These are phyloP conservation scores for Ranitomeya variabilis DNA, from an alignment of 2,113 vertebrate genomes.

Conservation along the genomic window DNA sequence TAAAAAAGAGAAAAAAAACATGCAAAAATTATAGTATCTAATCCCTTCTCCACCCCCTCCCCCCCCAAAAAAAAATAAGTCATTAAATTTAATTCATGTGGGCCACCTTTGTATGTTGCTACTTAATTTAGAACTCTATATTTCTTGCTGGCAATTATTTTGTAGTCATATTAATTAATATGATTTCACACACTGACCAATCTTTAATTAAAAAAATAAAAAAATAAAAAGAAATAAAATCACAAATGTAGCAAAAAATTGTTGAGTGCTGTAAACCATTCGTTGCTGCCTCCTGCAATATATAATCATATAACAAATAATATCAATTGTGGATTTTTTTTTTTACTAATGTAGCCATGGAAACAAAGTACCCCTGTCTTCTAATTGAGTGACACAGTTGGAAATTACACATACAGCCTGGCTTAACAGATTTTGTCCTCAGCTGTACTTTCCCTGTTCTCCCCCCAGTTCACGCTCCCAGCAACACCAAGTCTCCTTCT, in stretches of 20 bases:
- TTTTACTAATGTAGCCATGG: not conserved
- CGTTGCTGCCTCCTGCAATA: not conserved
- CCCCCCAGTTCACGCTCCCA: not conserved
- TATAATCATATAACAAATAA: not conserved
- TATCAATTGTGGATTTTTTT: not conserved
- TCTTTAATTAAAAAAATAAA: not conserved
- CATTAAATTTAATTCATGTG: not conserved
- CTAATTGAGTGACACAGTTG: not conserved
- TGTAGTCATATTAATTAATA: not conserved
- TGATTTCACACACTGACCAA: not conserved
- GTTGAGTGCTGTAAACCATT: not conserved
- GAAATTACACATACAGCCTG: conserved; percentile 8
- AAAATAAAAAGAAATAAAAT: too few species aligned
- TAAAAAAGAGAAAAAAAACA: too few species aligned
- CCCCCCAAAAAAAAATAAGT: not conserved
- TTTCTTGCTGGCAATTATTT: not conserved
- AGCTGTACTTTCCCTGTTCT: conserved; percentile 1
- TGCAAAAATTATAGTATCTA: too few species aligned
- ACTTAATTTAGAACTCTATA: not conserved
- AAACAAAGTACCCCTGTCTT: not conserved
- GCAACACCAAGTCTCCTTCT: not conserved
- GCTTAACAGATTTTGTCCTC: conserved; percentile 26
- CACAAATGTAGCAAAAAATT: not conserved
- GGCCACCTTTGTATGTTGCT: not conserved
- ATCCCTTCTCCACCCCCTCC: too few species aligned